Evolutionary conservation across 2,113 vertebrate genomes (phyloP).

Genomic region (Cnemophilus loriae): DNA sequence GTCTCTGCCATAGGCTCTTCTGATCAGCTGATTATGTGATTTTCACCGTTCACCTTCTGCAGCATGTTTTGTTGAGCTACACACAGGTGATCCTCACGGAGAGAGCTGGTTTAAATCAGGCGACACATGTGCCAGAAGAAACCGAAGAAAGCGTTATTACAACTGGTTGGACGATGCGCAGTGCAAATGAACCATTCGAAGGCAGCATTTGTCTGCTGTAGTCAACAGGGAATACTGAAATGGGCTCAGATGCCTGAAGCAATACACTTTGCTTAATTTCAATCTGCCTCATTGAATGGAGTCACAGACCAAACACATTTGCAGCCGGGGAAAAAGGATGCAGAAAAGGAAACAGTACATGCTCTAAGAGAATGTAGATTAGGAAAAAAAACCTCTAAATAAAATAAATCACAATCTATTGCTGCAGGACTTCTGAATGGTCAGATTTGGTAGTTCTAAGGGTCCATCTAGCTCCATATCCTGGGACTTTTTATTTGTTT

Average conservation of each 20-base stretch:
- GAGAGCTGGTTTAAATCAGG: background rate
- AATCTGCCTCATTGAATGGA: background rate
- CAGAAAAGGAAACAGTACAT: background rate
- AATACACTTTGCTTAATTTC: slow-evolving; percentile 13
- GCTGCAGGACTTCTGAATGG: background rate
- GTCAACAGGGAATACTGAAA: slow-evolving; percentile 3
- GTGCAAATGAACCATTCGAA: background rate
- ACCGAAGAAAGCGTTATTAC: background rate
- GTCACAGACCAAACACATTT: background rate
- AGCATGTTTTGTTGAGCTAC: background rate
- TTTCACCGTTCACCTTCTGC: background rate
- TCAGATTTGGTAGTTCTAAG: background rate
- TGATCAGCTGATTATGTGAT: background rate
- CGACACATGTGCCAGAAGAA: background rate
- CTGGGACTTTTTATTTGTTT: background rate
- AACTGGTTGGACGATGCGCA: background rate
- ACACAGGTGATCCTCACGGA: background rate
- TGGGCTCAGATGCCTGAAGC: background rate
- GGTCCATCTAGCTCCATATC: background rate
- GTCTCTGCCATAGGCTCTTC: background rate
- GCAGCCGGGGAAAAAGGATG: background rate
- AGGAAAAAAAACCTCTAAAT: background rate
- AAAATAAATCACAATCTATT: background rate
- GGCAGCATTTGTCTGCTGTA: background rate
- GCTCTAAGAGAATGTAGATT: background rate